phyloP scores from a whole-genome alignment of 1,140 invertebrate genomes.

The Drosophila tsacasi region DNA sequence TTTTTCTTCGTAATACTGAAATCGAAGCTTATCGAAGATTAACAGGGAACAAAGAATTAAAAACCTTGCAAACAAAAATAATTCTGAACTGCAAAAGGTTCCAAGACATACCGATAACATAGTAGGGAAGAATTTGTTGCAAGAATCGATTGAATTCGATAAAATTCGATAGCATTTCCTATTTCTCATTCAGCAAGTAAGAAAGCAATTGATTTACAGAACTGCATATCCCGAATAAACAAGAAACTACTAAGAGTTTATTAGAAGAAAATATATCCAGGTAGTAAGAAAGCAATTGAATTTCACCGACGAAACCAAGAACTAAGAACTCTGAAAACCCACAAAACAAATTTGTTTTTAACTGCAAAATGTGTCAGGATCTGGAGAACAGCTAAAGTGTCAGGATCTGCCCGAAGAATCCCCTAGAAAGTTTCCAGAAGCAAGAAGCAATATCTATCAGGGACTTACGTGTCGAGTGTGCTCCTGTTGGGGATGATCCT shows the following conservation, averaged over 20 bases:
- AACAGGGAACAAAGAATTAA: neutral
- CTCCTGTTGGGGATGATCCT: slow-evolving; percentile 6
- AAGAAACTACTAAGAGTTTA: neutral
- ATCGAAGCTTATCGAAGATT: neutral
- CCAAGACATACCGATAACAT: neutral
- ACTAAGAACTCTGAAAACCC: neutral
- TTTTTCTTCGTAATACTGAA: neutral
- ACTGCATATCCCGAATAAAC: neutral
- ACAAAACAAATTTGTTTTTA: neutral
- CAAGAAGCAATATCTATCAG: neutral
- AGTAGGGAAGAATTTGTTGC: neutral
- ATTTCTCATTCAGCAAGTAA: neutral
- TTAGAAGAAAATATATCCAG: neutral
- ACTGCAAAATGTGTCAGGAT: neutral
- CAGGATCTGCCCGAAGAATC: neutral
- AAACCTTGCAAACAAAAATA: neutral
- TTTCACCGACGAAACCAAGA: neutral
- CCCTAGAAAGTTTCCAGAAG: neutral
- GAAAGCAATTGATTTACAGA: neutral
- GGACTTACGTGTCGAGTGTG: slow-evolving; percentile 16
- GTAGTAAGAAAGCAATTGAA: neutral
- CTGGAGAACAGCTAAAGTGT: neutral
- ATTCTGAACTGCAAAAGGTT: neutral
- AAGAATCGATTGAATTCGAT: neutral
- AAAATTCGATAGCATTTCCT: neutral